Conservation (phyloP, 2,888 invertebrate species). For the Brenthis ino region DNA sequence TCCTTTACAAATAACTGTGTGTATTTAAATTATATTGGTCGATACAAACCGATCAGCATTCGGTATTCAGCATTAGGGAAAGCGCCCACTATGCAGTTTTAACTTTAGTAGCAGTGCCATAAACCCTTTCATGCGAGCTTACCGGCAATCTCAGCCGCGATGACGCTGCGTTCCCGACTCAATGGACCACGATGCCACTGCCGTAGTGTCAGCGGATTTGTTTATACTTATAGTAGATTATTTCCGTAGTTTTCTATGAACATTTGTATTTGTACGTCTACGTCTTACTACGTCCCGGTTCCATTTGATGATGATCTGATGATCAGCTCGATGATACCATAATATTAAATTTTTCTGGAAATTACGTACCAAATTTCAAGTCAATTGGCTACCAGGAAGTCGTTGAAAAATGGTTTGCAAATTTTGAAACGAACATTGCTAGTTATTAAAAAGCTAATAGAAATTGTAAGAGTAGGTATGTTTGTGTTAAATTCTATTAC, state of each 20-base stretch:
- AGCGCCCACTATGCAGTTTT: slow-evolving; percentile 37
- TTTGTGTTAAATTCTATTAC: no score
- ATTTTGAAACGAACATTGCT: no score
- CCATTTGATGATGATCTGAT: no score
- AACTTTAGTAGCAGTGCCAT: slow-evolving; percentile 39
- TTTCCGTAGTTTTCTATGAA: background rate
- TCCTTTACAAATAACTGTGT: background rate
- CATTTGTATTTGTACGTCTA: no score
- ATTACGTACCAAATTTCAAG: no score
- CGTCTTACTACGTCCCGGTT: no score
- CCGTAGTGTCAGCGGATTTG: slow-evolving; percentile 46
- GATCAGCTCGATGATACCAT: no score
- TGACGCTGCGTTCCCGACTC: slow-evolving; percentile 64
- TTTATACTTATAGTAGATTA: background rate
- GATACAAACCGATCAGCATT: slow-evolving; percentile 23
- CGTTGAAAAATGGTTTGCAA: no score
- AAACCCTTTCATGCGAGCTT: slow-evolving; percentile 52
- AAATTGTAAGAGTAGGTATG: no score
- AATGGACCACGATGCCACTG: slow-evolving; percentile 50
- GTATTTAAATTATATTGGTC: slow-evolving; percentile 8
- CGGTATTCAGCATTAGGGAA: slow-evolving; percentile 28
- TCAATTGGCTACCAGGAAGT: no score
- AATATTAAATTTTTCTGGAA: no score
- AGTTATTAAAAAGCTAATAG: no score
- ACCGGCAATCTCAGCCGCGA: slow-evolving; percentile 60